These are phyloP conservation scores for Dendrolimus punctatus DNA, from an alignment of 1,140 invertebrate genomes.

Conservation along the genomic window DNA sequence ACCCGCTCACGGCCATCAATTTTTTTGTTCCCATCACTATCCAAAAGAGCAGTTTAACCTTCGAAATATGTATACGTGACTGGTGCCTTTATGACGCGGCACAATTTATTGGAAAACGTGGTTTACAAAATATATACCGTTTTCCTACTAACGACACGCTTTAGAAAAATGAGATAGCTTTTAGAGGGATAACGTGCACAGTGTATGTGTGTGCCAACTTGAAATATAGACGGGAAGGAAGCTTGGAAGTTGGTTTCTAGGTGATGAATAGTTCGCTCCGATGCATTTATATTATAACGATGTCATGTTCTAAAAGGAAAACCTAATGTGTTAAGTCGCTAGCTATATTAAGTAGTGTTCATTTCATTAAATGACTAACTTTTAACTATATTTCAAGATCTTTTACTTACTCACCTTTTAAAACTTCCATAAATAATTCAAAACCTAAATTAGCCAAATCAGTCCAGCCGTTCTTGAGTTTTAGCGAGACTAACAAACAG, in stretches of 20 bases:
- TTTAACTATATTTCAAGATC: too few species aligned
- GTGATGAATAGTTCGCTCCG: slow-evolving; percentile 18
- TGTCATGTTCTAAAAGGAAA: slow-evolving; percentile 11
- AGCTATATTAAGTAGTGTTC: too few species aligned
- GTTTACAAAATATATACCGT: slow-evolving; percentile 18
- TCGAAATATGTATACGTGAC: slow-evolving; percentile 27
- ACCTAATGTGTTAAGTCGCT: neutral
- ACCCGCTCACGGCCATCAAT: too few species aligned
- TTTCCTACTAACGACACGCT: slow-evolving; percentile 13
- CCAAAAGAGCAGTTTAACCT: slow-evolving; percentile 13
- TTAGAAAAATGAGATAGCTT: neutral
- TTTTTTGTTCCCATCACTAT: too few species aligned
- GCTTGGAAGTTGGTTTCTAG: slow-evolving; percentile 16
- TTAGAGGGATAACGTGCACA: neutral
- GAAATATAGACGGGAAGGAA: slow-evolving; percentile 3
- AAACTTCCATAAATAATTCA: too few species aligned
- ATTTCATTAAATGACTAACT: too few species aligned
- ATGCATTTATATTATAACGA: slow-evolving; percentile 15
- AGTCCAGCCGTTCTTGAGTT: too few species aligned
- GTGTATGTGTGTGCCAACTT: slow-evolving; percentile 5
- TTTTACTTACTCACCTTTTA: too few species aligned
- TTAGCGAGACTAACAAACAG: too few species aligned
- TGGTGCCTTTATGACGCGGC: slow-evolving; percentile 21
- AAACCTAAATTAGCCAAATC: too few species aligned
- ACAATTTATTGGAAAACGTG: slow-evolving; percentile 34